A percentile compares a stretch with the other conserved stretches of the same genome.
Evolutionary conservation across 2,888 invertebrate genomes (phyloP).

Genomic region (Scaptodrosophila latifasciaeformis): DNA sequence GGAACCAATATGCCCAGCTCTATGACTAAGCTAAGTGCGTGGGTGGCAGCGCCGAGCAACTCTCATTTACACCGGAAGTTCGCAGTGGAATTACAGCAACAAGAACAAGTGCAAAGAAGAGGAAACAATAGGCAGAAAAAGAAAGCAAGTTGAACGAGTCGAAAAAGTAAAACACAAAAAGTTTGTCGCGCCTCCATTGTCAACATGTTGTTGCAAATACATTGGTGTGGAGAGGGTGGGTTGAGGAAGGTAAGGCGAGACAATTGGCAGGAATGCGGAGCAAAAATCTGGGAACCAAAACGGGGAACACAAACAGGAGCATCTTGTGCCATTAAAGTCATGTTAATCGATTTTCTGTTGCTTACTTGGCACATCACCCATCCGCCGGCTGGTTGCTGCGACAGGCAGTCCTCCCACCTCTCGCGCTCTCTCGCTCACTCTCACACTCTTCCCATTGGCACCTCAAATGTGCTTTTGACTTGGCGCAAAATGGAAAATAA

Average conservation of each 20-base stretch:
- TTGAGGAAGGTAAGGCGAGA: not conserved
- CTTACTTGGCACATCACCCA: slow-evolving; percentile 21
- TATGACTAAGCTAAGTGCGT: no score
- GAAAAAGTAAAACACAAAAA: slow-evolving; percentile 9
- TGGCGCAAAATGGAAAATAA: slow-evolving; percentile 48
- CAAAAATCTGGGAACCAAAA: no score
- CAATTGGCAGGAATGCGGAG: slow-evolving; percentile 3
- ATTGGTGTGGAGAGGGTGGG: not conserved
- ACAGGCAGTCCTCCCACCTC: not conserved
- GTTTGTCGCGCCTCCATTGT: slow-evolving; percentile 33
- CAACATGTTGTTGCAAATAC: slow-evolving; percentile 38
- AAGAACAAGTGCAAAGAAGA: no score
- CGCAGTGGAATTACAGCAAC: not conserved
- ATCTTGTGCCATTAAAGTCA: slow-evolving; percentile 50
- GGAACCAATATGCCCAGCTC: no score
- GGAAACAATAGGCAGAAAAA: no score
- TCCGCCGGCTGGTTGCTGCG: not conserved
- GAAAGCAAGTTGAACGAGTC: no score
- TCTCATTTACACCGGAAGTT: slow-evolving; percentile 42
- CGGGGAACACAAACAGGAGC: no score
- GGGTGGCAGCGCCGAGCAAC: not conserved
- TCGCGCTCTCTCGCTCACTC: slow-evolving; percentile 40
- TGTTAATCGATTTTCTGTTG: slow-evolving; percentile 56
- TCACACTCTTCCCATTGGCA: slow-evolving; percentile 20
- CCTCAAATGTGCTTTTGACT: not conserved